Base-by-base conservation (phyloP, 2,888 invertebrate genomes). In the Furcula furcula region DNA sequence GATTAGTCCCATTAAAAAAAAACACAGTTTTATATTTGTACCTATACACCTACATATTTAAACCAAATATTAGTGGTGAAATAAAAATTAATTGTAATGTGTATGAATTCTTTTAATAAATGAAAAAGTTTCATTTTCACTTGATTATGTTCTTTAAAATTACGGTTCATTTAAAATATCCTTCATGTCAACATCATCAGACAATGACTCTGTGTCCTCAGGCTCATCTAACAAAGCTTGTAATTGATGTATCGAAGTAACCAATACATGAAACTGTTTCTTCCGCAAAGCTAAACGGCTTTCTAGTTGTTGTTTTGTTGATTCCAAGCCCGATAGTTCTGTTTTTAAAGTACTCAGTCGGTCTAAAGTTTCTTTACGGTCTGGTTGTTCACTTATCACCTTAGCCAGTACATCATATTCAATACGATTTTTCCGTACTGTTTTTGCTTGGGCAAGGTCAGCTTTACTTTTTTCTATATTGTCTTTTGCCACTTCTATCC, bases 371-470 rank as follows among this genome's bases (percentile, higher is more conserved):
- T 95, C 94, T 61, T 94, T 94, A 52, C 98, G 91, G 65, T 97
- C 97, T 0, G 98, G 97, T 68, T 98, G 97, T 60, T 95, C 93
- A 53, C 94, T 94, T 43, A 98, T 98, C 0, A 97, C 93, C 74
- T 96, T 96, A 0, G 98, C 98, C 22, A 98, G 68, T 7, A 97
- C 93, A 86, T 98, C 97, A 82, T 98, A 98, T 73, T 98, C 97
- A 85, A 95, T 94, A 61, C 96, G 91, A 73, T 98, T 97, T 69
- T 96, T 96, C 7, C 98, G 91, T 14, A 97, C 93, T 51, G 94
- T 93, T 71, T 96, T 96, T 0, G 97, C 97, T 63, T 94, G 91
- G 25, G 93, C 91, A 4, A 97, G 79, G 56, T 96, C 95, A 4
- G 90, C 82, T 81, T 98, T 97, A 38, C 95, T 95, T 38, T 92